These are phyloP conservation scores for Dissostichus mawsoni DNA, from an alignment of 2,113 vertebrate species.

Conservation along the genomic window DNA sequence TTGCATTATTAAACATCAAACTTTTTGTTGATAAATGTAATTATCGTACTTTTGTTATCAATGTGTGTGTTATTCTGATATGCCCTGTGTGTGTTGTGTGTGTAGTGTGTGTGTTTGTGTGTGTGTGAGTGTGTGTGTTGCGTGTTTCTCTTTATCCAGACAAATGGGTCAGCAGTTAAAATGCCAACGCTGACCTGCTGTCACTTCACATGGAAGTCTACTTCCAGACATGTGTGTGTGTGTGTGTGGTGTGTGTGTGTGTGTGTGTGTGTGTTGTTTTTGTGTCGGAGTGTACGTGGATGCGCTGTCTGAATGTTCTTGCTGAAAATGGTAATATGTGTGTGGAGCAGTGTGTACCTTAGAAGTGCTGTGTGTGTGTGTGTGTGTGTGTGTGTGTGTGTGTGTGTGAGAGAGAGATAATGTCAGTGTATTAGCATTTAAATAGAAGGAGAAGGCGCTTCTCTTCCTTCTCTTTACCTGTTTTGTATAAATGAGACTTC, in stretches of 20 bases:
- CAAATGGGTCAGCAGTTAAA: slow-evolving; percentile 79
- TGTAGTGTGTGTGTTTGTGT: slow-evolving; percentile 5
- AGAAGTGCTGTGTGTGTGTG: slow-evolving; percentile 25
- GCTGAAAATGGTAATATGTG: background rate
- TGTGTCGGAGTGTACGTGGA: too few relatives aligned
- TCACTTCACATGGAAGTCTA: slow-evolving; percentile 61
- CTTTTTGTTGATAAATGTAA: background rate
- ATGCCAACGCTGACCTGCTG: slow-evolving; percentile 67
- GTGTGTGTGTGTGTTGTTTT: slow-evolving; percentile 11
- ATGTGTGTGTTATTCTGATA: background rate
- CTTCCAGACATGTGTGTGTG: slow-evolving; percentile 24
- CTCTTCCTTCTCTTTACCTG: background rate
- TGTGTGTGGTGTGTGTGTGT: slow-evolving; percentile 36
- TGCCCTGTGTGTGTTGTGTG: background rate
- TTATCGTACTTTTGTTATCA: background rate
- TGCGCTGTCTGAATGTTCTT: too few relatives aligned
- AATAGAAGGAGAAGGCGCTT: slow-evolving; percentile 57
- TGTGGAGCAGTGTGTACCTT: slow-evolving; percentile 19
- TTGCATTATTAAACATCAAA: background rate
- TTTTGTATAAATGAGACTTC: slow-evolving; percentile 20
- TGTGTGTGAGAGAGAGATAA: slow-evolving; percentile 43
- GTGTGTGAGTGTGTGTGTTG: background rate
- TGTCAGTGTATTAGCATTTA: slow-evolving; percentile 70
- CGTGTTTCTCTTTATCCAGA: slow-evolving; percentile 39
- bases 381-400: slow-evolving; percentile 36